These are phyloP conservation scores for Meloe dianella DNA, from an alignment of 2,888 invertebrate genomes.

Conservation along the genomic window DNA sequence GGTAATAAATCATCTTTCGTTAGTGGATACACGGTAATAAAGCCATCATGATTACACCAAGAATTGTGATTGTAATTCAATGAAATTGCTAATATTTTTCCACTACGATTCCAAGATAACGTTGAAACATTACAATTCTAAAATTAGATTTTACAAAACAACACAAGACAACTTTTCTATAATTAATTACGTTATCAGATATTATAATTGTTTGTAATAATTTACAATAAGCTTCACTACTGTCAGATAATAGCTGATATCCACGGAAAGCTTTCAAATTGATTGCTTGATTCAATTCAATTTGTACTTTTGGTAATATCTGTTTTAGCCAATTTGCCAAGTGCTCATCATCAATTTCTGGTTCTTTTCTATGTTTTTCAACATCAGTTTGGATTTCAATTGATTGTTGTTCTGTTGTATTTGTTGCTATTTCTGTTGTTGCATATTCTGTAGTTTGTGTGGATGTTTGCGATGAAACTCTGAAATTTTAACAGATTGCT, in stretches of 20 bases:
- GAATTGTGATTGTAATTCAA: conserved; percentile 53
- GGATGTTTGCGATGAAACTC: conserved; percentile 45
- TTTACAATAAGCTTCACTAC: conserved; percentile 44
- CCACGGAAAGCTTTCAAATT: conserved; percentile 52
- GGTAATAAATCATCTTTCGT: conserved; percentile 48
- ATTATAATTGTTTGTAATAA: conserved; percentile 48
- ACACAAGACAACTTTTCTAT: not conserved
- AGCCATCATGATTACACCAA: conserved; percentile 58
- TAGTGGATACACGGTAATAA: conserved; percentile 51
- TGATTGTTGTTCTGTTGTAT: conserved; percentile 49
- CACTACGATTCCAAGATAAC: conserved; percentile 57
- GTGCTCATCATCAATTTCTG: conserved; percentile 57
- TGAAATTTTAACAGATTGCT: conserved; percentile 26
- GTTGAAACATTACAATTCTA: conserved; percentile 40
- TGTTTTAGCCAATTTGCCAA: conserved; percentile 60
- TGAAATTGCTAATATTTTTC: conserved; percentile 55
- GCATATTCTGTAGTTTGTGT: conserved; percentile 52
- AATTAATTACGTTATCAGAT: conserved; percentile 12
- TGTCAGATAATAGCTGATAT: conserved; percentile 43
- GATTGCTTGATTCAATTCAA: conserved; percentile 57
- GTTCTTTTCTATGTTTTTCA: conserved; percentile 26
- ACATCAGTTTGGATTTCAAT: conserved; percentile 58
- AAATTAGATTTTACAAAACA: too few species aligned
- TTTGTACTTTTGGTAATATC: conserved; percentile 60
- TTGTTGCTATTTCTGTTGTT: conserved; percentile 46